phyloP scores from a whole-genome alignment of 2,113 vertebrate genomes.

The Carassius gibelio region DNA sequence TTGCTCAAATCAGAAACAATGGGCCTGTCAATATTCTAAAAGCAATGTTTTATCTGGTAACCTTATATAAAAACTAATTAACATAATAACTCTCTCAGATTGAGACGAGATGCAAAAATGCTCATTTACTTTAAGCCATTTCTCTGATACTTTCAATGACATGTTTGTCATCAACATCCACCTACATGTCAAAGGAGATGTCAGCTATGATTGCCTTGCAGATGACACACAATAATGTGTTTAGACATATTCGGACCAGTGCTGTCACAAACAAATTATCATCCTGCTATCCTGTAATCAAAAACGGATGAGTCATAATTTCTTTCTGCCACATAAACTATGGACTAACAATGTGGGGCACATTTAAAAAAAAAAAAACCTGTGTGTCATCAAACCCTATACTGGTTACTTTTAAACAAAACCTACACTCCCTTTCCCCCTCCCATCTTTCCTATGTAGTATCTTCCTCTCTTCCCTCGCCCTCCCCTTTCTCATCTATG shows the following conservation, averaged over 20 bases:
- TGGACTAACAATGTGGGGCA: slow-evolving; percentile 18
- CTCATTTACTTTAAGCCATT: background rate
- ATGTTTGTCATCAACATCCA: slow-evolving; percentile 22
- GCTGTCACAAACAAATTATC: slow-evolving; percentile 36
- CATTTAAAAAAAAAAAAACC: background rate
- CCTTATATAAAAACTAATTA: slow-evolving; percentile 6
- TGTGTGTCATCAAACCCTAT: too few relatives aligned
- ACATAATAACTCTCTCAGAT: background rate
- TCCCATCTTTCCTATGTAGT: too few relatives aligned
- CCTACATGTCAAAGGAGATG: slow-evolving; percentile 34
- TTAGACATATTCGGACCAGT: slow-evolving; percentile 23
- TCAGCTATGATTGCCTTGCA: slow-evolving; percentile 12
- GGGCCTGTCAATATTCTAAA: background rate
- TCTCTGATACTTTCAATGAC: background rate
- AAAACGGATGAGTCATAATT: slow-evolving; percentile 18
- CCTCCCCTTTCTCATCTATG: too few relatives aligned
- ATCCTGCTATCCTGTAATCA: slow-evolving; percentile 22
- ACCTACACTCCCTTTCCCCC: too few relatives aligned
- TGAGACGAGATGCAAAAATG: slow-evolving; percentile 1
- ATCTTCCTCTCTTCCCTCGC: too few relatives aligned
- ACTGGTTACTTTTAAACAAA: too few relatives aligned
- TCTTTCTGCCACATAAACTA: background rate
- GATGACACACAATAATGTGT: slow-evolving; percentile 37
- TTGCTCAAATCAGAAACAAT: background rate
- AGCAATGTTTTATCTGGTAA: background rate